Conservation (phyloP, 2,113 vertebrate species). For the Casuarius casuarius region DNA sequence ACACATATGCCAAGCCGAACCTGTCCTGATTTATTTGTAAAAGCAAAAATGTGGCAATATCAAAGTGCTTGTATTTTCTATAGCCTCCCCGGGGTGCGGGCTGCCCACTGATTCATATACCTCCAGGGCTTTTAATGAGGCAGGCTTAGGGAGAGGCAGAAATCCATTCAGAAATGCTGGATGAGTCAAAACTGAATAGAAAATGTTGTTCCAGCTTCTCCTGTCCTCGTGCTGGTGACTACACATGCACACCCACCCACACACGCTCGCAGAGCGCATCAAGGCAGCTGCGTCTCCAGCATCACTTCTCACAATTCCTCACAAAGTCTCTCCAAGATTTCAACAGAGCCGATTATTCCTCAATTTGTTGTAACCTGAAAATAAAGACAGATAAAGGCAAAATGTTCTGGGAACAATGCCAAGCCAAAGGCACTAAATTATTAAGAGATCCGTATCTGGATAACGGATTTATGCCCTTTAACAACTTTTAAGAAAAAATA, state of each 20-base stretch:
- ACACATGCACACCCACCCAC: no score
- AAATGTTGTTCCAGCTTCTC: not conserved
- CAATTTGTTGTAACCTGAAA: conserved; percentile 75
- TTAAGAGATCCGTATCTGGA: conserved; percentile 73
- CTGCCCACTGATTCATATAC: not conserved
- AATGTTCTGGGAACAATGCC: conserved; percentile 76
- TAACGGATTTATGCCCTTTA: conserved; percentile 76
- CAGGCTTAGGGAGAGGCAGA: not conserved
- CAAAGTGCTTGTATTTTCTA: not conserved
- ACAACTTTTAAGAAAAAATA: conserved; percentile 72
- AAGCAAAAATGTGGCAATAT: not conserved
- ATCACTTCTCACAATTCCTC: fast-evolving
- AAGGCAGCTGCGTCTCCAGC: fast-evolving
- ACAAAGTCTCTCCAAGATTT: not conserved
- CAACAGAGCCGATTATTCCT: conserved; percentile 16
- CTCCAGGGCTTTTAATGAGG: not conserved
- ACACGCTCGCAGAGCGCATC: not conserved
- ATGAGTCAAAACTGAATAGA: not conserved
- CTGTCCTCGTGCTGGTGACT: no score
- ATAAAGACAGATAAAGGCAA: conserved; percentile 77
- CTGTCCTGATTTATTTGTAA: not conserved
- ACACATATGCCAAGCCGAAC: not conserved
- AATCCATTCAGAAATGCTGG: not conserved
- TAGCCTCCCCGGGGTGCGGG: not conserved
- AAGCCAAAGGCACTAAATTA: conserved; percentile 76